Conservation (phyloP, 2,113 vertebrate species). For the Myotis davidii region DNA sequence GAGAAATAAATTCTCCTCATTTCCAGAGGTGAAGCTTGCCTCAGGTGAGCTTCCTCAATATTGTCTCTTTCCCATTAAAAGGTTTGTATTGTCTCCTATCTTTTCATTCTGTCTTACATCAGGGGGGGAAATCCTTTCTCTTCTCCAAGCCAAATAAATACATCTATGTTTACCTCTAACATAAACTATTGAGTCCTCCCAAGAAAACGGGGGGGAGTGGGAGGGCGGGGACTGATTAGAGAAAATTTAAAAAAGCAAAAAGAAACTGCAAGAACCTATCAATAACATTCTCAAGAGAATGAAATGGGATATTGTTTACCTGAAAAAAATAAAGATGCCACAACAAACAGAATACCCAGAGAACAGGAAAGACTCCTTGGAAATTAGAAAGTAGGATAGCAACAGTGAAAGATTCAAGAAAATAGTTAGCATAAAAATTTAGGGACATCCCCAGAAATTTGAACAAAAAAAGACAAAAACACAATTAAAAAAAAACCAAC, state of each 20-base stretch:
- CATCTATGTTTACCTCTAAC: background rate
- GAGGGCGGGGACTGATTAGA: background rate
- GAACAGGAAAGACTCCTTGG: background rate
- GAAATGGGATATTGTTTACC: background rate
- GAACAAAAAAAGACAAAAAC: background rate
- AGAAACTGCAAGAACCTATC: background rate
- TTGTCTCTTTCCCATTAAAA: background rate
- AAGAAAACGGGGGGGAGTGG: background rate
- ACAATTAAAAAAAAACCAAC: background rate
- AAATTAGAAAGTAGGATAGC: background rate
- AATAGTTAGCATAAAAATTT: background rate
- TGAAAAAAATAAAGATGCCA: background rate
- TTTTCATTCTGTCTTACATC: background rate
- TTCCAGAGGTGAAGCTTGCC: background rate
- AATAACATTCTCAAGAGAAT: background rate
- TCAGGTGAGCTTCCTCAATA: background rate
- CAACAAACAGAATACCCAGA: background rate
- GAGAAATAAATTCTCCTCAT: background rate
- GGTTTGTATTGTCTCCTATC: background rate
- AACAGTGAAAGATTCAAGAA: background rate
- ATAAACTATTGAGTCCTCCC: background rate
- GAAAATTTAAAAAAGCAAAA: background rate
- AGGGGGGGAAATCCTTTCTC: background rate
- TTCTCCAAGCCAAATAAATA: slow-evolving; percentile 22
- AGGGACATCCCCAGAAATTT: background rate